These are phyloP conservation scores for Gari tellinella DNA, from an alignment of 2,888 invertebrate genomes.

Conservation along the genomic window DNA sequence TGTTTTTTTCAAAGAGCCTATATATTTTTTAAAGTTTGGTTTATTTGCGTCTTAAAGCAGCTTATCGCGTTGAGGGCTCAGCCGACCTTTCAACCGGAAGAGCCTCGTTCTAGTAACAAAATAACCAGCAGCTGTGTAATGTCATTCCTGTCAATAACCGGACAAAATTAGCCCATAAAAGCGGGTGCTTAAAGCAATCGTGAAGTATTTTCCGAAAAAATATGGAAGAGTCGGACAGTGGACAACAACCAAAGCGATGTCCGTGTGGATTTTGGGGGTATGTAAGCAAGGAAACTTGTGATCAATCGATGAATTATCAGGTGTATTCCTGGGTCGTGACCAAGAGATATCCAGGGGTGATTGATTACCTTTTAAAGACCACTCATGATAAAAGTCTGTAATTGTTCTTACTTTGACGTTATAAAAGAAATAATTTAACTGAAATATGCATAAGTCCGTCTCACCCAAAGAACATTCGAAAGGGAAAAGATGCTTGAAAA, in stretches of 20 bases:
- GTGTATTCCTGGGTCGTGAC: constrained; percentile 17
- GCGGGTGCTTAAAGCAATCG: too few species aligned
- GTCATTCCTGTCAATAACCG: constrained; percentile 69
- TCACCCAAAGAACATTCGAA: too few species aligned
- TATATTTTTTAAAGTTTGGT: too few species aligned
- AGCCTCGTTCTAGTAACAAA: constrained; percentile 70
- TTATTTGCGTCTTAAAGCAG: not conserved
- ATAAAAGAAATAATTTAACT: too few species aligned
- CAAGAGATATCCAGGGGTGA: constrained; percentile 29
- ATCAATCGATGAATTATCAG: not conserved
- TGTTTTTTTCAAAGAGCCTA: too few species aligned
- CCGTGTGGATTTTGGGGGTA: constrained; percentile 82
- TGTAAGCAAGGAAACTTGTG: constrained; percentile 28
- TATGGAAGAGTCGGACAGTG: constrained; percentile 80
- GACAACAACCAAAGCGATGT: constrained; percentile 75
- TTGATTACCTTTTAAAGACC: constrained; percentile 22
- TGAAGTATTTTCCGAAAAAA: not conserved
- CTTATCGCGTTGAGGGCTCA: not conserved
- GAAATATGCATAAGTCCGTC: too few species aligned
- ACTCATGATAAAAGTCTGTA: not conserved
- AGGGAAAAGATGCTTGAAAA: too few species aligned
- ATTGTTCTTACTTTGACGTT: not conserved
- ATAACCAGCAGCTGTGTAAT: constrained; percentile 71
- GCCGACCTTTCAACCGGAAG: constrained; percentile 55
- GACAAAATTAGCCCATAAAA: constrained; percentile 24